Conservation (phyloP, 2,113 vertebrate genomes). For the Noctilio leporinus region DNA sequence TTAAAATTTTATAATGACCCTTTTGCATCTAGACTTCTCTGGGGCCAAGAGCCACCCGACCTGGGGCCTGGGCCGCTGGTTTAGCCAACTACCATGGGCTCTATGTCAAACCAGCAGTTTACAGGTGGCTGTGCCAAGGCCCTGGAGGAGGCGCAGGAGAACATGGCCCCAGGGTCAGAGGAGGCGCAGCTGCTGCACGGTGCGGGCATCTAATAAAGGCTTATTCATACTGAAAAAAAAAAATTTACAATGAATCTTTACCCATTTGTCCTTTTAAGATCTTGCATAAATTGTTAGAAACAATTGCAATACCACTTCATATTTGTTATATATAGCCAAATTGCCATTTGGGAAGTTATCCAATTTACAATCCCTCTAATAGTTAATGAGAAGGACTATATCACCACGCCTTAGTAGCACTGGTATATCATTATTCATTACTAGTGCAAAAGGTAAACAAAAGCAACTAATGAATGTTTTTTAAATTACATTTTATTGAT, state of each 20-base stretch:
- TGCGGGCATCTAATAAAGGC: too few species aligned
- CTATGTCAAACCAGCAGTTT: conserved; percentile 91
- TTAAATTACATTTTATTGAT: too few species aligned
- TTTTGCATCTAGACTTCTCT: conserved; percentile 74
- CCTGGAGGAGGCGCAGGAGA: too few species aligned
- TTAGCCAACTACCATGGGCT: conserved; percentile 84
- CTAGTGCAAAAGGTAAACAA: neutral
- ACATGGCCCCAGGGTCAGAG: too few species aligned
- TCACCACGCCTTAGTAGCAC: neutral
- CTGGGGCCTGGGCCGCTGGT: conserved; percentile 64
- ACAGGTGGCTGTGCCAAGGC: too few species aligned
- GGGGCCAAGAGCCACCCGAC: conserved; percentile 68
- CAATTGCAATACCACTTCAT: neutral
- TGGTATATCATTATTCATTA: neutral
- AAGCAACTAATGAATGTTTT: neutral
- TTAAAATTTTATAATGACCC: too few species aligned
- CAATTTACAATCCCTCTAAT: neutral
- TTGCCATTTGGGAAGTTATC: neutral
- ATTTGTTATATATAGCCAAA: neutral
- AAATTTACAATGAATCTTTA: neutral
- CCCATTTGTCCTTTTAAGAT: neutral
- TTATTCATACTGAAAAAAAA: too few species aligned
- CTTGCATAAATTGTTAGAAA: conserved; percentile 5
- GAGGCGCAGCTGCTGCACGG: too few species aligned
- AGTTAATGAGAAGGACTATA: neutral